A percentile compares a stretch with the other conserved stretches of the same genome.
Evolutionary conservation across 1,140 invertebrate species (phyloP).

Genomic region (Mactra quadrangularis): DNA sequence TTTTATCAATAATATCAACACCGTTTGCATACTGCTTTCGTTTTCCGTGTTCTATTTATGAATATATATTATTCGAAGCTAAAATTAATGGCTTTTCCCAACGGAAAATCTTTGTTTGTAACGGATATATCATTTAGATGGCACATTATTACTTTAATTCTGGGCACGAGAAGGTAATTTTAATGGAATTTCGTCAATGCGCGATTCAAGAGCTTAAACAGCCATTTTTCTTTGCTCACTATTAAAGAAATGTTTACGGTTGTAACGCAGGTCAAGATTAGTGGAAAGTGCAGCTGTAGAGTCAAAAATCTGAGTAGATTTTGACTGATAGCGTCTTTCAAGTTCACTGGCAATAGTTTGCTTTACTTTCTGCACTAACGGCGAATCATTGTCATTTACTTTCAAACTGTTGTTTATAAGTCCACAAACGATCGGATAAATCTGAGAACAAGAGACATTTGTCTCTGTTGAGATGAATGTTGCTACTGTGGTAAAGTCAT

Average conservation of each 20-base stretch:
- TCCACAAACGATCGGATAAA: neutral
- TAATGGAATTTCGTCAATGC: neutral
- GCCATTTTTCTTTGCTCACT: conserved; percentile 3
- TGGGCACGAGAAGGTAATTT: neutral
- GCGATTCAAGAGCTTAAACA: neutral
- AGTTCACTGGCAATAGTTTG: neutral
- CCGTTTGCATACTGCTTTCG: too few relatives aligned
- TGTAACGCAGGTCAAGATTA: neutral
- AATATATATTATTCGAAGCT: too few relatives aligned
- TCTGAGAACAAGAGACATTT: conserved; percentile 3
- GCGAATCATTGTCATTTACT: neutral
- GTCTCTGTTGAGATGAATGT: conserved; percentile 12
- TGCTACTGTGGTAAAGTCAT: neutral
- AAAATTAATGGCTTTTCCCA: too few relatives aligned
- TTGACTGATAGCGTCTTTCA: neutral
- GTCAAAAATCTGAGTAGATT: neutral
- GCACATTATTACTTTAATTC: neutral
- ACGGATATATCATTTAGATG: neutral
- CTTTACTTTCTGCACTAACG: neutral
- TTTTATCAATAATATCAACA: too few relatives aligned
- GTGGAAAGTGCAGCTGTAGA: neutral
- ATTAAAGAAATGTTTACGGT: neutral
- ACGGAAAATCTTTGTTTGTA: too few relatives aligned
- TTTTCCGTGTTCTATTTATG: too few relatives aligned
- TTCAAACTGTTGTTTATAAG: neutral